These are phyloP conservation scores for Gadus chalcogrammus DNA, from an alignment of 2,113 vertebrate species.

Conservation along the genomic window DNA sequence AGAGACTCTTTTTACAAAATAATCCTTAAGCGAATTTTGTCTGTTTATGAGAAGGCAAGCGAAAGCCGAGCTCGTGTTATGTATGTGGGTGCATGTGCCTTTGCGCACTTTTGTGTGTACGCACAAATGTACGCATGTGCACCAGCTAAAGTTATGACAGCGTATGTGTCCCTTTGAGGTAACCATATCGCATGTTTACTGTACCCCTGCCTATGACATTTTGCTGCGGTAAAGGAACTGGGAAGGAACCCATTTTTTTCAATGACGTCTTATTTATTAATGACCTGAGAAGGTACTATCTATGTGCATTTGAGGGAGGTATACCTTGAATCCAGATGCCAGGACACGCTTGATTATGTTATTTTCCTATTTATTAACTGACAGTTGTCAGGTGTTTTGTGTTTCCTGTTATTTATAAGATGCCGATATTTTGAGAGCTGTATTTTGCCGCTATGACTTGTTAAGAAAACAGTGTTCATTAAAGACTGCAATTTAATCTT, in stretches of 20 bases:
- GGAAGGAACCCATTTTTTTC: constrained; percentile 10
- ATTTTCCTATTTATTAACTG: constrained; percentile 39
- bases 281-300: constrained; percentile 11
- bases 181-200: constrained; percentile 37
- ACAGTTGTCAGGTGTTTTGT: constrained; percentile 23
- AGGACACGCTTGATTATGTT: constrained; percentile 17
- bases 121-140: constrained; percentile 27
- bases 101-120: background rate
- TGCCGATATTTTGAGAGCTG: constrained; percentile 40
- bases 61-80: background rate
- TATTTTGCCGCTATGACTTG: constrained; percentile 44
- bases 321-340: constrained; percentile 21
- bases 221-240: no score
- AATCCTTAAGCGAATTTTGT: background rate
- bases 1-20: background rate
- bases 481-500: constrained; percentile 48
- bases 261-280: constrained; percentile 27
- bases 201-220: constrained; percentile 10
- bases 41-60: no score
- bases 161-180: background rate
- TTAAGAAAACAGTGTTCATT: constrained; percentile 58
- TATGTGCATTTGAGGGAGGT: constrained; percentile 14
- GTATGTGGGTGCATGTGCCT: background rate
- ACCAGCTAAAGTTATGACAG: constrained; percentile 5
- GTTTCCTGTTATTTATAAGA: constrained; percentile 50